Conservation (phyloP, 2,797 vertebrate genomes). For the Rhodeus uyekii region DNA sequence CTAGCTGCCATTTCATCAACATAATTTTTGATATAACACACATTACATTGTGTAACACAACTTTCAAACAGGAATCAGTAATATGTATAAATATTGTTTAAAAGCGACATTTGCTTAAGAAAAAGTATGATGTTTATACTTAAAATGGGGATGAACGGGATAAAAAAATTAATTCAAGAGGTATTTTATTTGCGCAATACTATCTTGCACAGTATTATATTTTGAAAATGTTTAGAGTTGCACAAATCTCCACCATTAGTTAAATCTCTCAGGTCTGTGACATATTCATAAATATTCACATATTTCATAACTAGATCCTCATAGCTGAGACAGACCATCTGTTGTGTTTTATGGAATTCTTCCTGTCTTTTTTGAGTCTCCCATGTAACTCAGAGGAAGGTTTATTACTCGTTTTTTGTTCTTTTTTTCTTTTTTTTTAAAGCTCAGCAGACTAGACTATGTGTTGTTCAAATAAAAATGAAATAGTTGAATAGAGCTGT, state of each 20-base stretch:
- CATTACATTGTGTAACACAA: not conserved
- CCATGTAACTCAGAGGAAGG: slow-evolving; percentile 48
- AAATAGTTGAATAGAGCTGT: not conserved
- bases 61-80: not conserved
- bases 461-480: not conserved
- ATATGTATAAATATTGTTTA: not conserved
- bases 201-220: not conserved
- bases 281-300: not conserved
- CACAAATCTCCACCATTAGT: not conserved
- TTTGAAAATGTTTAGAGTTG: not conserved
- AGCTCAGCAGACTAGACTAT: not conserved
- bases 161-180: not conserved
- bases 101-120: not conserved
- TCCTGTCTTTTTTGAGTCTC: slow-evolving; percentile 58
- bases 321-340: slow-evolving; percentile 20
- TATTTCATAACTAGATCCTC: not conserved
- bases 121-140: not conserved
- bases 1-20: not conserved
- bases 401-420: slow-evolving; percentile 15
- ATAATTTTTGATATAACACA: not conserved
- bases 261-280: slow-evolving; percentile 1
- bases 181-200: not conserved
- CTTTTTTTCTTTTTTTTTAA: not conserved
- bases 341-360: slow-evolving; percentile 30
- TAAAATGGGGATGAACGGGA: not conserved